phyloP scores from a whole-genome alignment of 2,888 invertebrate genomes.

The Ferrisia virgata region DNA sequence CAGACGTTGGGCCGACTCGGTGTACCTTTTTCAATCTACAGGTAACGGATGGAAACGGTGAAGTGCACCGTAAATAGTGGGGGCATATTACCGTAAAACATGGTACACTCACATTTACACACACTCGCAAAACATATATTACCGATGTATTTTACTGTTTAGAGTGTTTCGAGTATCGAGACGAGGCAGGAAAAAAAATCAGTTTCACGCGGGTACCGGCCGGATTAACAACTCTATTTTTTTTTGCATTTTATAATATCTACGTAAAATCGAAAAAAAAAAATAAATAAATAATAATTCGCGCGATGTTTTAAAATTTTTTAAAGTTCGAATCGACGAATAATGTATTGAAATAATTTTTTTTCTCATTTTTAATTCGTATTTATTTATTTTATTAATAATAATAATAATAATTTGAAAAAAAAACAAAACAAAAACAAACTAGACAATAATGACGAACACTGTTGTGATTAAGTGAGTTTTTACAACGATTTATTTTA shows the following conservation, averaged over 20 bases:
- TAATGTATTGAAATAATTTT: not conserved
- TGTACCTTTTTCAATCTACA: constrained; percentile 14
- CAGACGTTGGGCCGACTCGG: not conserved
- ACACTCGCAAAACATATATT: constrained; percentile 2
- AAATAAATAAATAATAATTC: not conserved
- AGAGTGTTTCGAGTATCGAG: not conserved
- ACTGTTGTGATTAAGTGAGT: constrained; percentile 41
- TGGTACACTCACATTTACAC: constrained; percentile 11
- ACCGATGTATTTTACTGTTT: constrained; percentile 2
- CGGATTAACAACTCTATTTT: not conserved
- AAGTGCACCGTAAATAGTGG: constrained; percentile 25
- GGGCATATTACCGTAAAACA: constrained; percentile 15
- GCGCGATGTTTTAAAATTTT: constrained; percentile 5
- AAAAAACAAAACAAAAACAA: not conserved
- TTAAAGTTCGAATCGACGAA: not conserved
- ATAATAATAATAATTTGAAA: too few relatives aligned
- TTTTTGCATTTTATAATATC: too few relatives aligned
- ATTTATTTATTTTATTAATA: not conserved
- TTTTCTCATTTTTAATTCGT: not conserved
- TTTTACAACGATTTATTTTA: not conserved
- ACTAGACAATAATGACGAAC: constrained; percentile 34
- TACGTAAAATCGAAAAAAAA: not conserved
- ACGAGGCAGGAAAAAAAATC: constrained; percentile 17
- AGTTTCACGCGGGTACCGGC: constrained; percentile 35
- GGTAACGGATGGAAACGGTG: constrained; percentile 15